phyloP scores from a whole-genome alignment of 1,140 invertebrate species.

The Bactericera cockerelli region DNA sequence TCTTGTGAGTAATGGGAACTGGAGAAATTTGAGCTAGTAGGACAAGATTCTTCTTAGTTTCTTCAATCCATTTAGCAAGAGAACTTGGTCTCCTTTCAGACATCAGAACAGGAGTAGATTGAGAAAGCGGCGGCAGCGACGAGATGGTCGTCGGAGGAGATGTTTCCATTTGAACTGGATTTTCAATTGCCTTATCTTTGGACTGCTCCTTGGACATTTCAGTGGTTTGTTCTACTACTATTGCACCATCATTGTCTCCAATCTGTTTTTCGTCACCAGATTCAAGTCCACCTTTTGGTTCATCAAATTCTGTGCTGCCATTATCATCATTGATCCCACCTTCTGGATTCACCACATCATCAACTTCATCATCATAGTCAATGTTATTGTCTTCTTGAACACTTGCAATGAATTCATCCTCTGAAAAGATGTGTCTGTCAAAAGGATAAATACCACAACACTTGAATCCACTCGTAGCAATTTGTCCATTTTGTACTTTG shows the following conservation, averaged over 20 bases:
- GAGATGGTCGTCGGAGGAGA: no score
- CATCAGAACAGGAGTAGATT: not conserved
- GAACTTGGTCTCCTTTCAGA: not conserved
- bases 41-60: not conserved
- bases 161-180: not conserved
- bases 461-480: constrained; percentile 25
- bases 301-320: not conserved
- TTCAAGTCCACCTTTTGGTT: not conserved
- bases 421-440: constrained; percentile 22
- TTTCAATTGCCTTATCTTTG: not conserved
- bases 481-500: constrained; percentile 23
- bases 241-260: not conserved
- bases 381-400: constrained; percentile 9
- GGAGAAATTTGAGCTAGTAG: not conserved
- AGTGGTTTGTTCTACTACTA: not conserved
- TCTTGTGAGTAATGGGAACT: not conserved
- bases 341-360: not conserved
- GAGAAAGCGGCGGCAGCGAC: not conserved
- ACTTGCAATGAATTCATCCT: constrained; percentile 21
- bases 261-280: not conserved
- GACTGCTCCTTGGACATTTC: not conserved
- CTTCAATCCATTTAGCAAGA: not conserved
- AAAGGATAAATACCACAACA: constrained; percentile 25
- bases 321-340: not conserved
- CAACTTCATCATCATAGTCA: not conserved